Base-by-base conservation (phyloP, 2,797 vertebrate species). In the Triplophysa bombifrons region DNA sequence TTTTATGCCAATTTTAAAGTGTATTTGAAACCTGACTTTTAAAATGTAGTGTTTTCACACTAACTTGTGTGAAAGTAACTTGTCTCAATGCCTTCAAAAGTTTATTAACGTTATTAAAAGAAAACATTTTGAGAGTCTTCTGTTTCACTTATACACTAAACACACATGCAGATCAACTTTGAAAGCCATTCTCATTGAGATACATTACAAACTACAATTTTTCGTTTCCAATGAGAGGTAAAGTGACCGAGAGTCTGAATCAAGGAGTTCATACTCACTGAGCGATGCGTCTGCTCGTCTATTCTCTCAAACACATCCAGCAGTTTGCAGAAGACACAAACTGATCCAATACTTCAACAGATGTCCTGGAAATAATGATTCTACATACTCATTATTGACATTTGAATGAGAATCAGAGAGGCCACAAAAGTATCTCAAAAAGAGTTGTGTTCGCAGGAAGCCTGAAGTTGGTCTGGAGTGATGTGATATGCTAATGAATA, bases 401-500 rank as follows among this genome's bases (percentile, higher is more conserved):
- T 89, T 91, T 82, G 72, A 84, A 65, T 84, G 84, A 76, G 85
- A 84, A 87, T 80, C 82, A 86, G 87, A 87, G 88, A 88, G 83
- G 83, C 86, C 80, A 86, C 88, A 91, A 89, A 87, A 87, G 85
- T 87, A 86, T 85, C 86, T 86, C 88, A 90, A 90, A 93, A 92
- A 91, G 87, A 92, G 85, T 87, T 87, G 84, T 83, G 90, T 92
- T 93, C 85, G 85, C 88, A 90, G 86, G 85, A 76, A 72, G 90
- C 87, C 87, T 87, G 90, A 86, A 88, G 90, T 89, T 90, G 89
- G 85, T 86, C 71, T 90, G 86, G 84, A 90, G 93, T 84, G 93
- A 96, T 90, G 90, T 87, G 95, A 96, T 94, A 95, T 91, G 77
- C 69, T 9, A 34, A 92, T 97, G 90, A 96, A 97, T 97, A 94